phyloP scores from a whole-genome alignment of 1,140 invertebrate species.

The Orius laevigatus region DNA sequence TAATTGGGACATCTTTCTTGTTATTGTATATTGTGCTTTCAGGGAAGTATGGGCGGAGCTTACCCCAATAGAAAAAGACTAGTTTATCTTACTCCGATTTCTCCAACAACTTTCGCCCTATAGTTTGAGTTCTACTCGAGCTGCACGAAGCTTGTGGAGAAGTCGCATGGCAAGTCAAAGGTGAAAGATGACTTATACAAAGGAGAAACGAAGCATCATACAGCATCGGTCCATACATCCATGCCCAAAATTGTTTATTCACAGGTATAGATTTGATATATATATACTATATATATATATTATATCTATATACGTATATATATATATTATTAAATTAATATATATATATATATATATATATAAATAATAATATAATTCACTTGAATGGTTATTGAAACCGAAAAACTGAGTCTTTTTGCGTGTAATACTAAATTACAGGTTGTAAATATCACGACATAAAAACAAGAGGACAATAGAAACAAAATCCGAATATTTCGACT shows the following conservation, averaged over 20 bases:
- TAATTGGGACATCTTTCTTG: constrained; percentile 20
- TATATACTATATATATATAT: not conserved
- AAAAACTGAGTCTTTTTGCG: no score
- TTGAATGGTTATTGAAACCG: no score
- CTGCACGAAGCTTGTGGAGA: constrained; percentile 70
- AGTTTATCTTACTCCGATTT: constrained; percentile 16
- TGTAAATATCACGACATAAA: no score
- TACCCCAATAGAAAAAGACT: constrained; percentile 15
- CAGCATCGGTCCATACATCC: constrained; percentile 42
- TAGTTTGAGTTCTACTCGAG: constrained; percentile 71
- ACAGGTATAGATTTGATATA: not conserved
- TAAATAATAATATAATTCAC: no score
- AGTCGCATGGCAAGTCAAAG: constrained; percentile 31
- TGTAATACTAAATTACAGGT: no score
- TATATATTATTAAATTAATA: not conserved
- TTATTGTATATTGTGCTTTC: not conserved
- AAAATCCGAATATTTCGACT: no score
- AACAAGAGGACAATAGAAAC: no score
- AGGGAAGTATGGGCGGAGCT: constrained; percentile 15
- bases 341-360: no score
- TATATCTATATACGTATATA: not conserved
- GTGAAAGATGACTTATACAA: constrained; percentile 39
- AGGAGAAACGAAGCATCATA: constrained; percentile 69
- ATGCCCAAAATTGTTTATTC: constrained; percentile 10
- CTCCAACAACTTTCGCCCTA: constrained; percentile 34